Percentiles rank a stretch among this genome's conserved stretches.
Evolutionary conservation across 2,888 invertebrate species (phyloP).

Genomic region (Euzetes globulus): DNA sequence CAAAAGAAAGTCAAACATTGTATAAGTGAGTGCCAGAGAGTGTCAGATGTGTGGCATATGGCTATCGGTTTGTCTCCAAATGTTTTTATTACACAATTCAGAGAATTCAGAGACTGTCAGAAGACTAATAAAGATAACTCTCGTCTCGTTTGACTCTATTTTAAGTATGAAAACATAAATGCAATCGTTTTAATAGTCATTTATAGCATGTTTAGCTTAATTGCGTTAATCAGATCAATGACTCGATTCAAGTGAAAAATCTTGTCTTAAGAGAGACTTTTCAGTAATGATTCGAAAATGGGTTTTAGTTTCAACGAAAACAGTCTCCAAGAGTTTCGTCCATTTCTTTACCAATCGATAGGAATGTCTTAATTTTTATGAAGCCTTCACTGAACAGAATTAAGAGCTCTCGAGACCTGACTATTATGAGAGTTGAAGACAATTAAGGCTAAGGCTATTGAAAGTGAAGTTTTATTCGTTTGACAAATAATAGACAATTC

Average conservation of each 20-base stretch:
- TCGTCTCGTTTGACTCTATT: neutral
- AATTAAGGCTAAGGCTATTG: no score
- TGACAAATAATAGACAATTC: no score
- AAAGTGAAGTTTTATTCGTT: no score
- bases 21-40: neutral
- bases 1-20: neutral
- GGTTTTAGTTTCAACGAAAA: neutral
- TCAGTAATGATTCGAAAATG: neutral
- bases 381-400: no score
- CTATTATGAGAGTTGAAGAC: no score
- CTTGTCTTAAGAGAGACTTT: neutral
- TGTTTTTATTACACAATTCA: neutral
- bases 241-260: neutral
- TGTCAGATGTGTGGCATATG: constrained; percentile 20
- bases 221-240: neutral
- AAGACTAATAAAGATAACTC: neutral
- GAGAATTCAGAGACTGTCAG: neutral
- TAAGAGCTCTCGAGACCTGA: no score
- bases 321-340: no score
- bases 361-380: no score
- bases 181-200: neutral
- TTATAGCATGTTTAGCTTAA: neutral
- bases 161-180: neutral
- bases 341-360: no score
- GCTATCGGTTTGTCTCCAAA: neutral